Evolutionary conservation across 1,140 invertebrate genomes (phyloP), one percentile per base, ranked within the genome.

Genomic region (Sarcophaga bullata): DNA sequence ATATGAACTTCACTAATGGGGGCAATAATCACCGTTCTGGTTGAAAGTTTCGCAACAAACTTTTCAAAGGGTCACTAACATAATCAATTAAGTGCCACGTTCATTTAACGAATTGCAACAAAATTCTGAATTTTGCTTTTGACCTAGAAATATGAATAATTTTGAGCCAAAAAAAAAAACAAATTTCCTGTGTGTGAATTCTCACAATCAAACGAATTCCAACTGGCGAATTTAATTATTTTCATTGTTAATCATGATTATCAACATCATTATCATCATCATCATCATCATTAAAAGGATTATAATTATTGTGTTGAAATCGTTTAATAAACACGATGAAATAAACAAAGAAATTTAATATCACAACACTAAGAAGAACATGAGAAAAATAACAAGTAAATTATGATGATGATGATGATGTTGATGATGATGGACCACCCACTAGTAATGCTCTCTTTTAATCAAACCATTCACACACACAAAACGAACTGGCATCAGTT

Each of bases 351-450:
- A 68, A 68, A 68, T 68, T 8, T 7, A 25, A 68, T 68, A 68
- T 17, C 8, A 3, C 62, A 68, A 68, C 62, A 68, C 17, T 19
- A 68, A 68, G 9, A 68, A 68, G 19, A 68, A 68, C 62, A 68
- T 68, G 62, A 68, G 17, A 25, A 19, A 68, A 68, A 25, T 68
- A 68, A 68, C 62, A 68, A 68, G 62, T 68, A 68, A 68, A 68
- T 68, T 68, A 68, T 52, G 13, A 37, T 37, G 25, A 37, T 37
- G 25, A 37, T 37, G 25, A 37, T 37, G 25, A 37, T 37, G 25
- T 37, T 37, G 4, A 37, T 37, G 25, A 37, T 37, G 25, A 52
- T 68, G 62, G 62, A 68, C 62, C 62, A 68, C 62, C 62, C 62
- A 68, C 10, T 68, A 19, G 62, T 25, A 68, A 68, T 68, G 62